Percentiles rank a stretch among this genome's conserved stretches.
Evolutionary conservation across 2,113 vertebrate genomes (phyloP).

Genomic region (Psittacula cyanocephala): DNA sequence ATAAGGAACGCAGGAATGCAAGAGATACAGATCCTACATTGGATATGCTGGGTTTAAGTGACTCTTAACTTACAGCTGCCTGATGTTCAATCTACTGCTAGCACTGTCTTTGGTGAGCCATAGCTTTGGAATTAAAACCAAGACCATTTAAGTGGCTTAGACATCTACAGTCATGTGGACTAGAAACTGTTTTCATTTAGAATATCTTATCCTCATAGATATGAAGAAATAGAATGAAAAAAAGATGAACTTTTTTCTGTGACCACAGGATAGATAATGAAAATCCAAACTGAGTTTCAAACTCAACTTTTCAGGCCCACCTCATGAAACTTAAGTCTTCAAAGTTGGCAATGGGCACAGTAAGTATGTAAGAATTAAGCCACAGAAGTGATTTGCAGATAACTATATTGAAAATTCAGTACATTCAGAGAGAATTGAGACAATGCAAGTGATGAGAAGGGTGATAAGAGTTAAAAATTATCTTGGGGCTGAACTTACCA

Average conservation of each 20-base stretch:
- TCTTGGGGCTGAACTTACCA: not conserved
- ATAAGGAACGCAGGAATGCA: not conserved
- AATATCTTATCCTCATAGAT: not conserved
- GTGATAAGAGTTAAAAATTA: not conserved
- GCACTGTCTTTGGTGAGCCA: not conserved
- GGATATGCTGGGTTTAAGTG: not conserved
- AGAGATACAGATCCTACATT: not conserved
- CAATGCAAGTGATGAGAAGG: not conserved
- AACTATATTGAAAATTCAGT: not conserved
- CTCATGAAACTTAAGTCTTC: not conserved
- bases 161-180: not conserved
- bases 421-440: not conserved
- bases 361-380: not conserved
- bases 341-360: not conserved
- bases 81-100: not conserved
- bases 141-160: not conserved
- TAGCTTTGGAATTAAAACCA: not conserved
- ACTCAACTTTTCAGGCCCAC: not conserved
- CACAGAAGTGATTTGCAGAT: not conserved
- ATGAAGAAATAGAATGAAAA: not conserved
- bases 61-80: not conserved
- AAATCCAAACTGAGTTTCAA: not conserved
- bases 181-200: not conserved
- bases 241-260: not conserved
- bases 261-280: not conserved